phyloP scores from a whole-genome alignment of 2,113 vertebrate genomes.

The Halcyon malimbica region DNA sequence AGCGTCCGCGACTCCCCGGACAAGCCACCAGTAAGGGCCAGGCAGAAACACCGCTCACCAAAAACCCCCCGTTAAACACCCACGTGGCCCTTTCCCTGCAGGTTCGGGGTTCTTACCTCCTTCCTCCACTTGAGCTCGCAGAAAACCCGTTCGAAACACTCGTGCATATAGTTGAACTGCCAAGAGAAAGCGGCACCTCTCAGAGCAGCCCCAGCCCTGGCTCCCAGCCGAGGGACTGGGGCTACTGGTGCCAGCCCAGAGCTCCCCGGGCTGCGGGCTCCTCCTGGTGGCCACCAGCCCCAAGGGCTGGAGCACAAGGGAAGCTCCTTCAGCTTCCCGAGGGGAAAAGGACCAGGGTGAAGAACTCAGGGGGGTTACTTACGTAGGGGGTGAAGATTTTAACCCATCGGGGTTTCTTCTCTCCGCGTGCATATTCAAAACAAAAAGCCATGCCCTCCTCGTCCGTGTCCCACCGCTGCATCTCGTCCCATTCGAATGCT shows the following conservation, averaged over 20 bases:
- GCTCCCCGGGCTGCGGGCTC: constrained; percentile 3
- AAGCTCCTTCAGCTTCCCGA: too few relatives aligned
- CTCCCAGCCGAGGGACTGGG: too few relatives aligned
- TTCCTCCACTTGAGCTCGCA: constrained; percentile 98
- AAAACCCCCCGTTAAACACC: background rate
- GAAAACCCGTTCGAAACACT: constrained; percentile 97
- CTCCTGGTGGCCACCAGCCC: constrained; percentile 32
- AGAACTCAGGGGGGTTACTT: constrained; percentile 58
- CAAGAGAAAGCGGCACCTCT: background rate
- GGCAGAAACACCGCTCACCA: fast-evolving
- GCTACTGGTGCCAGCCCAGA: background rate
- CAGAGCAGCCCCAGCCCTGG: background rate
- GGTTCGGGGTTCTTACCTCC: constrained; percentile 81
- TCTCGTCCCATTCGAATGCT: constrained; percentile 93
- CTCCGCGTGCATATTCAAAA: constrained; percentile 92
- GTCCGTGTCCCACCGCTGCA: constrained; percentile 98
- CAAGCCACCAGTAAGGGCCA: background rate
- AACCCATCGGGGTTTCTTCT: constrained; percentile 98
- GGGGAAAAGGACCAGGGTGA: background rate
- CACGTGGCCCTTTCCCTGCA: background rate
- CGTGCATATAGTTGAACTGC: constrained; percentile 99
- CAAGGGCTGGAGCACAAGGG: background rate
- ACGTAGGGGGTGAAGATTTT: constrained; percentile 91
- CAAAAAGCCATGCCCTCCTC: constrained; percentile 99
- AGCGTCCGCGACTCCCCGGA: fast-evolving